Evolutionary conservation across 2,113 vertebrate species (phyloP).

Genomic region (Hippocampus zosterae): DNA sequence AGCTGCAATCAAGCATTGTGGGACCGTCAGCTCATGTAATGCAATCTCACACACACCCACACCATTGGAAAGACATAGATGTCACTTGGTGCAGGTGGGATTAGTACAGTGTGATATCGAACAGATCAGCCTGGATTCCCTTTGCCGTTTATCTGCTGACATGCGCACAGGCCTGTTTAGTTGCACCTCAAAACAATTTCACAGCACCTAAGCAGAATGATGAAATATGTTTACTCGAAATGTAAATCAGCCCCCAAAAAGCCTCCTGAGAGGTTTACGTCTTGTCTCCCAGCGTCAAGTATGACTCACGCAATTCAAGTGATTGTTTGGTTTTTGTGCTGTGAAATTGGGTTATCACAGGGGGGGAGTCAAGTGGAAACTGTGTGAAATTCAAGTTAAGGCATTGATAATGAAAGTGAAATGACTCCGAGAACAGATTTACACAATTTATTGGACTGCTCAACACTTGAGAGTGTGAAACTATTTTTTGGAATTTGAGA

Average conservation of each 20-base stretch:
- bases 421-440: neutral
- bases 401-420: neutral
- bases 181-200: constrained; percentile 36
- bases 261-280: constrained; percentile 29
- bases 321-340: constrained; percentile 32
- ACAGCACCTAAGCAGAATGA: constrained; percentile 17
- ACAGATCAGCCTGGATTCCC: constrained; percentile 17
- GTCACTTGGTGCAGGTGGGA: constrained; percentile 8
- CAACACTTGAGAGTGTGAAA: neutral
- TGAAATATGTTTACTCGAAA: constrained; percentile 44
- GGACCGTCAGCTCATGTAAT: constrained; percentile 7
- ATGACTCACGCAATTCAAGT: constrained; percentile 32
- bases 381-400: constrained; percentile 19
- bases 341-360: constrained; percentile 29
- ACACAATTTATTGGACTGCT: neutral
- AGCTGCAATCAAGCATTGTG: constrained; percentile 24
- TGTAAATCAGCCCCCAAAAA: constrained; percentile 48
- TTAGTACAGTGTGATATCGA: constrained; percentile 15
- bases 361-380: constrained; percentile 27
- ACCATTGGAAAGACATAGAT: constrained; percentile 6
- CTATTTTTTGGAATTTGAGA: neutral
- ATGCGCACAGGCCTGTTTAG: constrained; percentile 34
- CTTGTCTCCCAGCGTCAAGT: constrained; percentile 24
- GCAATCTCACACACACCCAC: constrained; percentile 7
- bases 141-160: constrained; percentile 25